A percentile compares a stretch with the other conserved stretches of the same genome.
Conservation (phyloP, 2,888 invertebrate species). For the Helobdella robusta region DNA sequence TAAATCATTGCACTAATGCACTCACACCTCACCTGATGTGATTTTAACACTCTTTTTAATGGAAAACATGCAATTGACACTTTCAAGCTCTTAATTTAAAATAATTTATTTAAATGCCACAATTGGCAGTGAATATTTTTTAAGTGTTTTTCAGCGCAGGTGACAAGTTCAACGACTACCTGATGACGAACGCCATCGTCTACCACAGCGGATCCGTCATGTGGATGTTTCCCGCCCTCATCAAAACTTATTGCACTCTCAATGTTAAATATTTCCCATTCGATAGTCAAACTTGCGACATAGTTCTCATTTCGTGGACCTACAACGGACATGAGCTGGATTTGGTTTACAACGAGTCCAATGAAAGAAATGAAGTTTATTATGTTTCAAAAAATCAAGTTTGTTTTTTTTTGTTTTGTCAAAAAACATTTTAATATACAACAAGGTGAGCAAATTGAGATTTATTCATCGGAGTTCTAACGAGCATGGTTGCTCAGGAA, state of each 20-base stretch:
- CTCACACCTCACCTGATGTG: neutral
- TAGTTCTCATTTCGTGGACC: conserved; percentile 53
- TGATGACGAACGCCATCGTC: conserved; percentile 51
- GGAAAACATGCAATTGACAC: neutral
- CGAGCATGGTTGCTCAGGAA: no score
- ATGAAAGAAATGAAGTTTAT: conserved; percentile 46
- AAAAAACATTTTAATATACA: neutral
- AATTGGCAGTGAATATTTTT: neutral
- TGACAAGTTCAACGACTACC: conserved; percentile 37
- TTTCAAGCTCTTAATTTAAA: neutral
- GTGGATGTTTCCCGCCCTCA: conserved; percentile 52
- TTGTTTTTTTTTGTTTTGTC: neutral
- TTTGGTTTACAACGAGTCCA: conserved; percentile 32
- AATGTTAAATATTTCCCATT: conserved; percentile 53
- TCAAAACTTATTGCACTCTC: conserved; percentile 51
- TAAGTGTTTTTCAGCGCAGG: conserved; percentile 31
- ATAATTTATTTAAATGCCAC: neutral
- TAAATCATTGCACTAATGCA: neutral
- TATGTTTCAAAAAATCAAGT: conserved; percentile 69
- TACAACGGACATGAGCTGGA: conserved; percentile 49
- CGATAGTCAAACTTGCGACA: conserved; percentile 51
- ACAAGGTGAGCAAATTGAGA: no score
- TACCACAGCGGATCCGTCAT: conserved; percentile 51
- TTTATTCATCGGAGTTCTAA: no score
- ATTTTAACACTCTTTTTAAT: neutral